Base-by-base conservation (phyloP, 2,888 invertebrate genomes). In the Stegana nigrithorax region DNA sequence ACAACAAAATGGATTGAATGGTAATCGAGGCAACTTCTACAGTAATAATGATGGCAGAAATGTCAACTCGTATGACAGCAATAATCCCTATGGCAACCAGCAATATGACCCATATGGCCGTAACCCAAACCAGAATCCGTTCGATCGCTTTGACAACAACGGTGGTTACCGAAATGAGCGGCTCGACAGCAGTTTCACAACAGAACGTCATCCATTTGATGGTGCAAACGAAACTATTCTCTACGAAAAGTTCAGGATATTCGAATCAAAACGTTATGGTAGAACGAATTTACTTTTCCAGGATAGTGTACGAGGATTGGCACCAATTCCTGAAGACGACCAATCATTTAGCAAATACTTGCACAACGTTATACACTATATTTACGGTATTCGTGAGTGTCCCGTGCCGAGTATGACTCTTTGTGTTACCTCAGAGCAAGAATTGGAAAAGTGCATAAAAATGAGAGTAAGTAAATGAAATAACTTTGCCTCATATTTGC, bases 391-490 rank as follows among this genome's bases (percentile, higher is more conserved):
- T 1, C 88, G 93, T 58, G 89, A 91, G 65, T 98, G 97, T 82
- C 95, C 97, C 0, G 91, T 97, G 6, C 88, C 90, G 50, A 87
- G 90, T n/a, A 94, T 96, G 87, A 91, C 91, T 0, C 84, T 97
- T 19, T 98, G 98, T 81, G 93, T 98, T 21, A 95, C 96, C 0
- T 97, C 97, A 0, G 92, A 94, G 62, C 89, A 91, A 0, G 98
- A 98, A 85, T 89, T 94, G 87, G 91, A 92, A 61, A 98, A 98
- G 86, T 98, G 98, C 83, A 87, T 93, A 45, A 93, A 93, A 85
- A 96, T 96, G 96, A 91, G 89, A 88, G 95, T 94, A 29, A 84
- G 88, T 60, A 6, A 17, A 29, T 66, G 10, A 1, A 5, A 7
- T 36, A 32, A 29, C 17, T 21, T 39, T 12, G 5, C 17, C 14